These are phyloP conservation scores for Drosophila monieri DNA, from an alignment of 2,888 invertebrate genomes.

Conservation along the genomic window DNA sequence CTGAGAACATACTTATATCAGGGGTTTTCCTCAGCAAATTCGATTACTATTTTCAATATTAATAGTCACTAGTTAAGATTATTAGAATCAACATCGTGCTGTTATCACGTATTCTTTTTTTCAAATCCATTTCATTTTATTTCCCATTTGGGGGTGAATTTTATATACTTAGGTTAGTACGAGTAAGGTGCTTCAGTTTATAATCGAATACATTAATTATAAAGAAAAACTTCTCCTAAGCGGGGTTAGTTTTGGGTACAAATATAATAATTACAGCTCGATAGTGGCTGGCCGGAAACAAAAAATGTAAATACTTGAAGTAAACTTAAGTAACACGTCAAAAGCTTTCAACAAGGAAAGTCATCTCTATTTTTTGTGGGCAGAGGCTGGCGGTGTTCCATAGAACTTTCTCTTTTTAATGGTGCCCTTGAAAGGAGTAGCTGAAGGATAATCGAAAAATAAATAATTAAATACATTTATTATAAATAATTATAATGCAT, in stretches of 20 bases:
- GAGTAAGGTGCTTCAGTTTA: conserved; percentile 25
- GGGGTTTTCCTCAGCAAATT: conserved; percentile 28
- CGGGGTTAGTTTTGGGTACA: conserved; percentile 30
- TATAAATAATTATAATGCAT: conserved; percentile 8
- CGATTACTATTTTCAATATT: background rate
- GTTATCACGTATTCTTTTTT: conserved; percentile 1
- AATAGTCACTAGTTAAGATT: background rate
- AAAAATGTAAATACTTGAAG: conserved; percentile 58
- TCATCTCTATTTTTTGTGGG: conserved; percentile 67
- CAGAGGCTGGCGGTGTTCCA: conserved; percentile 79
- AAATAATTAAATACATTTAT: background rate
- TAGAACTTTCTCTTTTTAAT: conserved; percentile 82
- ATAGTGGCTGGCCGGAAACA: conserved; percentile 41
- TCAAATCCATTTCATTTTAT: conserved; percentile 6
- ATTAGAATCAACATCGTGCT: background rate
- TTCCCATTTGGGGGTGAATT: conserved; percentile 26
- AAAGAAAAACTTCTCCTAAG: conserved; percentile 21
- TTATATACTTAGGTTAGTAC: conserved; percentile 33
- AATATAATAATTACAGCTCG: conserved; percentile 33
- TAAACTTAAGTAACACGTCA: conserved; percentile 65
- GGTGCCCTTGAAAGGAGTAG: conserved; percentile 82
- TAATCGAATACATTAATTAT: conserved; percentile 28
- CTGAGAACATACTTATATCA: conserved; percentile 15
- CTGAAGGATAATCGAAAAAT: conserved; percentile 46
- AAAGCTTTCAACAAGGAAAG: conserved; percentile 21